Evolutionary conservation across 2,113 vertebrate genomes (phyloP).

Genomic region (Anseranas semipalmata): DNA sequence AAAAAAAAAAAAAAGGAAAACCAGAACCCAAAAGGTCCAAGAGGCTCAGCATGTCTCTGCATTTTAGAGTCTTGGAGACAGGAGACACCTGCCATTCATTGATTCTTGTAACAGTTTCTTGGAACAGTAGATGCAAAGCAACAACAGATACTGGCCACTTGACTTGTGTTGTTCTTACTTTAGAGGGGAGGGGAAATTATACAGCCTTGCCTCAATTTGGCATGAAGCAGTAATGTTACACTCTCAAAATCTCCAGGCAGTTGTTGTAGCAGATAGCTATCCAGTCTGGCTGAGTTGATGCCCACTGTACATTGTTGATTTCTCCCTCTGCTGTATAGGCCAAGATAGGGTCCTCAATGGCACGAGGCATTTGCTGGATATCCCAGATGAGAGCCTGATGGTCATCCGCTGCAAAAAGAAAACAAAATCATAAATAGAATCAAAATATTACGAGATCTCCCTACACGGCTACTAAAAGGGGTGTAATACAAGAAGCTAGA

Average conservation of each 20-base stretch:
- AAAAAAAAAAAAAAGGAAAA: conserved; percentile 44
- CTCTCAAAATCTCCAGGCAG: conserved; percentile 97
- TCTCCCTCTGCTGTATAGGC: conserved; percentile 98
- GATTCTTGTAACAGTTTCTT: conserved; percentile 72
- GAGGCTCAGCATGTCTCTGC: conserved; percentile 67
- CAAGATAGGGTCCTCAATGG: conserved; percentile 98
- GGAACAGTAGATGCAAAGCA: conserved; percentile 78
- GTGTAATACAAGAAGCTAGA: fast-evolving
- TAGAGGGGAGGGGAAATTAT: conserved; percentile 63
- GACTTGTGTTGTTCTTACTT: conserved; percentile 77
- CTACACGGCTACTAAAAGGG: fast-evolving
- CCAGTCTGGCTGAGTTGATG: conserved; percentile 99
- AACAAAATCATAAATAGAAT: not conserved
- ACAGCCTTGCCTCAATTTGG: conserved; percentile 56
- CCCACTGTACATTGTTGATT: conserved; percentile 99
- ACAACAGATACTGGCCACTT: conserved; percentile 79
- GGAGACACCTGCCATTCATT: conserved; percentile 54
- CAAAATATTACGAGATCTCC: fast-evolving
- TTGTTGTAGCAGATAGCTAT: conserved; percentile 99
- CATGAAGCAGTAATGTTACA: conserved; percentile 75
- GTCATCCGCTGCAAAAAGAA: conserved; percentile 86
- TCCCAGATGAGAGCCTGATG: conserved; percentile 99
- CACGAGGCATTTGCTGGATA: conserved; percentile 98
- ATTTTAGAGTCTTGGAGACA: conserved; percentile 63
- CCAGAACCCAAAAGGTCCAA: conserved; percentile 72